Evolutionary conservation across 2,888 invertebrate species (phyloP).

Genomic region (Patella pellucida): DNA sequence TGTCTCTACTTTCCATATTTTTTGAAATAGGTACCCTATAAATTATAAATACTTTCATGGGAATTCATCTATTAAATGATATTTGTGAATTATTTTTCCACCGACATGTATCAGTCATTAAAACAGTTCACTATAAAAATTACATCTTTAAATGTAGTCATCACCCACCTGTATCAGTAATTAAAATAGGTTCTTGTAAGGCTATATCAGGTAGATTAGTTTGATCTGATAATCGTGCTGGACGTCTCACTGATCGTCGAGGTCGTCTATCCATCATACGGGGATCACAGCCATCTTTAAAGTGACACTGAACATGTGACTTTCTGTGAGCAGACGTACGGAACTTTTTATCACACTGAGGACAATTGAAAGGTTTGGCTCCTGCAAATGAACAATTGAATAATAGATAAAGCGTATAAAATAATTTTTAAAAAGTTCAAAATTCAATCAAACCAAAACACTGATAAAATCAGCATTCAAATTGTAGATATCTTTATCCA

Average conservation of each 20-base stretch:
- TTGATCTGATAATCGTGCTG: conserved; percentile 39
- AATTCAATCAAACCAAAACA: too few species aligned
- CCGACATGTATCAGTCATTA: background rate
- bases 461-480: too few species aligned
- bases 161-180: conserved; percentile 72
- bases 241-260: conserved; percentile 39
- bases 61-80: background rate
- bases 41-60: too few species aligned
- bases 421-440: too few species aligned
- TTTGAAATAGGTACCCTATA: too few species aligned
- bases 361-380: conserved; percentile 70
- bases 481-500: too few species aligned
- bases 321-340: conserved; percentile 69
- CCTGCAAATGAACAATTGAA: conserved; percentile 54
- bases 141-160: background rate
- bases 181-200: conserved; percentile 75
- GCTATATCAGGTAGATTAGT: conserved; percentile 71
- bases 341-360: conserved; percentile 68
- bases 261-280: conserved; percentile 34
- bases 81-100: background rate
- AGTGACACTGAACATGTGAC: conserved; percentile 65
- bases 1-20: too few species aligned
- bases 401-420: background rate
- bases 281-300: conserved; percentile 39
- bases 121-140: background rate